These are phyloP conservation scores for Narcine bancroftii DNA, from an alignment of 2,113 vertebrate genomes.

Conservation along the genomic window DNA sequence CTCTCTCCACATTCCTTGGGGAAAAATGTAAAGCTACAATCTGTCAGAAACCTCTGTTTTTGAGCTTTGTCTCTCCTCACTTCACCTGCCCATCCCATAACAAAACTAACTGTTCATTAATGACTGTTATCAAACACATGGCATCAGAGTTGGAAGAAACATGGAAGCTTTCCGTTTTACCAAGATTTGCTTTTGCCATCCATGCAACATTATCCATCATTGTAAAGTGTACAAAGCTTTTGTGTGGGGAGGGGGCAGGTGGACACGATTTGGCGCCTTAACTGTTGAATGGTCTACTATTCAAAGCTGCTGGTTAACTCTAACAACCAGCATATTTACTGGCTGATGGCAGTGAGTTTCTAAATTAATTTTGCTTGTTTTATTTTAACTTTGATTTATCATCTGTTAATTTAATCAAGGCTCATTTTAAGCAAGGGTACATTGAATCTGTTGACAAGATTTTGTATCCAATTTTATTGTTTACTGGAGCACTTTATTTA, in stretches of 20 bases:
- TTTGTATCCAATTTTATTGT: background rate
- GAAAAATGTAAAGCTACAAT: background rate
- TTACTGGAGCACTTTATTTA: background rate
- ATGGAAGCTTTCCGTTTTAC: background rate
- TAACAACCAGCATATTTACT: background rate
- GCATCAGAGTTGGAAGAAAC: background rate
- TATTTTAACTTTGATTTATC: background rate
- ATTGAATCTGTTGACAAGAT: background rate
- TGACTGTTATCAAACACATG: background rate
- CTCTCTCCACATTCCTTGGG: background rate
- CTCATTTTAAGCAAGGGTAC: background rate
- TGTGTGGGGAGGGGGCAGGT: background rate
- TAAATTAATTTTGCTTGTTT: background rate
- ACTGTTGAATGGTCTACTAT: background rate
- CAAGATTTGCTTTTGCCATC: background rate
- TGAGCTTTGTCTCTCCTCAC: background rate
- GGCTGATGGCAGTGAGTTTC: background rate
- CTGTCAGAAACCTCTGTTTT: background rate
- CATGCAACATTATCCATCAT: conserved; percentile 2
- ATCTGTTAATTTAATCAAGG: background rate
- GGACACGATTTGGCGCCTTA: background rate
- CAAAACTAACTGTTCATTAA: background rate
- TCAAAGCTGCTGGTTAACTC: background rate
- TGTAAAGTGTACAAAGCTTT: background rate
- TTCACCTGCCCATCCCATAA: background rate